Percentiles rank a stretch among this genome's conserved stretches.
These are phyloP conservation scores for Lacanobia wlatinum DNA, from an alignment of 2,888 invertebrate genomes.

Conservation along the genomic window DNA sequence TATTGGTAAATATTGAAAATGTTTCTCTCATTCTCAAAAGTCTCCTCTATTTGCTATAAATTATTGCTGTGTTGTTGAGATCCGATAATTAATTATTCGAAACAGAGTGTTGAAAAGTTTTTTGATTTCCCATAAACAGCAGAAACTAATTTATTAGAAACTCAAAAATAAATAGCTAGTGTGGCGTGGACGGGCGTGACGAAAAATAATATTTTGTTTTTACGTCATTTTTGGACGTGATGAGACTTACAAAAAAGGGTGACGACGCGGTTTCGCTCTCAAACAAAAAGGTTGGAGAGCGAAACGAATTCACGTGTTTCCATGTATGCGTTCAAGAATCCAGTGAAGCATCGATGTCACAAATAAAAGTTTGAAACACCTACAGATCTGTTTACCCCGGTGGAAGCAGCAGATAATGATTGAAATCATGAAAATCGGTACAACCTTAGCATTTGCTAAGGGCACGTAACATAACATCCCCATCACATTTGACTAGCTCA, in stretches of 20 bases:
- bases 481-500: no score
- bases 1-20: not conserved
- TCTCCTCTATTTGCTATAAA: not conserved
- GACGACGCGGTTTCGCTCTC: slow-evolving; percentile 77
- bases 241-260: slow-evolving; percentile 81
- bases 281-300: slow-evolving; percentile 78
- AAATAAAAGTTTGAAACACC: slow-evolving; percentile 8
- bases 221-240: slow-evolving; percentile 80
- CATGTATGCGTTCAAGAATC: slow-evolving; percentile 61
- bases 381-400: not conserved
- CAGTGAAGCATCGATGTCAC: slow-evolving; percentile 33
- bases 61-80: slow-evolving; percentile 4
- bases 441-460: no score
- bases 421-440: not conserved
- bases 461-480: not conserved
- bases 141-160: slow-evolving; percentile 82
- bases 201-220: slow-evolving; percentile 86
- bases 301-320: slow-evolving; percentile 76
- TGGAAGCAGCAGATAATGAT: not conserved
- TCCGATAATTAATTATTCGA: slow-evolving; percentile 46
- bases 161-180: slow-evolving; percentile 81
- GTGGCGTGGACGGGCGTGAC: slow-evolving; percentile 85
- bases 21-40: not conserved
- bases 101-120: slow-evolving; percentile 57
- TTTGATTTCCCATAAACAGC: slow-evolving; percentile 73